A percentile compares a stretch with the other conserved stretches of the same genome.
Conservation (phyloP, 2,113 vertebrate species). For the Pelusios castaneus region DNA sequence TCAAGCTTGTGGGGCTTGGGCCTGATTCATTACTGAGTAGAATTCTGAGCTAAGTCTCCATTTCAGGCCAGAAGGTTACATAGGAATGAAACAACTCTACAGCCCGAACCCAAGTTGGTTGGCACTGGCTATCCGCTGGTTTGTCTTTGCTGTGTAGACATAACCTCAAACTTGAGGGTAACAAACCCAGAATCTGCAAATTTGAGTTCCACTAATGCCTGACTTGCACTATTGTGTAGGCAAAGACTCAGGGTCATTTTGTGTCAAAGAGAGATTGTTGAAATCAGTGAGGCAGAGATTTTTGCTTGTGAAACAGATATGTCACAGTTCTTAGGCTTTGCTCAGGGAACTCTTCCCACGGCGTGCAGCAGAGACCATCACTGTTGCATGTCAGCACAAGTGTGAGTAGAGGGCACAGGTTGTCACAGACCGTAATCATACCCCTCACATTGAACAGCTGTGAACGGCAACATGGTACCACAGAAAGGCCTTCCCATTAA, state of each 20-base stretch:
- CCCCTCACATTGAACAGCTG: fast-evolving
- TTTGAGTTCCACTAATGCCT: not conserved
- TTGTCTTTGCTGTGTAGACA: not conserved
- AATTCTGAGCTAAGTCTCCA: too few relatives aligned
- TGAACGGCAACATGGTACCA: not conserved
- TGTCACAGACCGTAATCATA: too few relatives aligned
- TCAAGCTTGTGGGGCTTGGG: too few relatives aligned
- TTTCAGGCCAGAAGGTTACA: not conserved
- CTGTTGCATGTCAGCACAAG: not conserved
- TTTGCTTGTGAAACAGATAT: not conserved
- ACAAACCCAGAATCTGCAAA: not conserved
- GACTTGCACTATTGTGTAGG: not conserved
- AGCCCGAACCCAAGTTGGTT: not conserved
- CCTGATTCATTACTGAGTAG: too few relatives aligned
- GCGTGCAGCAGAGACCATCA: not conserved
- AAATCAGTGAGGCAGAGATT: not conserved
- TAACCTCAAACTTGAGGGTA: not conserved
- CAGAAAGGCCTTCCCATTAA: not conserved
- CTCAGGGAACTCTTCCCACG: not conserved
- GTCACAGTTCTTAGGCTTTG: not conserved
- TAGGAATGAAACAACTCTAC: not conserved
- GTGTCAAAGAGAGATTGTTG: not conserved
- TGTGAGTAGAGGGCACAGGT: not conserved
- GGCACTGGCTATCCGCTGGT: not conserved
- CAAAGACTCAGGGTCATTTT: not conserved